These are phyloP conservation scores for Streptopelia turtur DNA, from an alignment of 2,797 vertebrate species.

Conservation along the genomic window DNA sequence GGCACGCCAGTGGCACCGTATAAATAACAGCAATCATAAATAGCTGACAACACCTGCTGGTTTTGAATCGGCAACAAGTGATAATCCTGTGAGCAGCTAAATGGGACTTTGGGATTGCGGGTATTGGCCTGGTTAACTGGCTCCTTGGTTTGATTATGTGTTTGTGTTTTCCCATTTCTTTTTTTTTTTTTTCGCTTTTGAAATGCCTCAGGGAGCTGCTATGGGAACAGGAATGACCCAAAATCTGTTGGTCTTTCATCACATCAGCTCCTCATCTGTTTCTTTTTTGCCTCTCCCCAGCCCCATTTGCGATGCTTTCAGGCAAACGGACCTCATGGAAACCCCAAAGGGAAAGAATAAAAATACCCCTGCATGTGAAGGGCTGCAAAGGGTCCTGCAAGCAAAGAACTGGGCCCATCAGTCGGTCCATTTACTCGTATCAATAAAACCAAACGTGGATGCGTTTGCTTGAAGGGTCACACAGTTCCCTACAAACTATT, in stretches of 20 bases:
- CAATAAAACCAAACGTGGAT: background rate
- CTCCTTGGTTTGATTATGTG: background rate
- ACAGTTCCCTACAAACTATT: background rate
- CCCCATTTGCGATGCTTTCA: background rate
- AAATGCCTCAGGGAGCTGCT: conserved; percentile 10
- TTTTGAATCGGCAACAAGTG: conserved; percentile 42
- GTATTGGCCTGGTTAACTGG: background rate
- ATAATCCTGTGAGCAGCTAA: conserved; percentile 7
- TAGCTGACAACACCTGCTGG: conserved; percentile 61
- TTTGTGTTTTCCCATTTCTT: background rate
- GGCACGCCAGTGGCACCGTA: background rate
- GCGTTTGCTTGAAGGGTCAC: background rate
- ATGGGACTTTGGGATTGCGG: background rate
- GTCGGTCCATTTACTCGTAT: accelerated
- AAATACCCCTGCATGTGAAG: background rate
- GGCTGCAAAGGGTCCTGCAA: background rate
- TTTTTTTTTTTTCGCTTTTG: background rate
- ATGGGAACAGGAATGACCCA: background rate
- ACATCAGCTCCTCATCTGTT: background rate
- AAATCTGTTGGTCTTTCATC: background rate
- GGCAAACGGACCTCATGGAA: background rate
- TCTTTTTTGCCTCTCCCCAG: background rate
- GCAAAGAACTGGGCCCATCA: background rate
- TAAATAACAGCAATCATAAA: background rate
- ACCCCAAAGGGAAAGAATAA: background rate